Evolutionary conservation across 2,888 invertebrate species (phyloP).

Genomic region (Girardia tigrina): DNA sequence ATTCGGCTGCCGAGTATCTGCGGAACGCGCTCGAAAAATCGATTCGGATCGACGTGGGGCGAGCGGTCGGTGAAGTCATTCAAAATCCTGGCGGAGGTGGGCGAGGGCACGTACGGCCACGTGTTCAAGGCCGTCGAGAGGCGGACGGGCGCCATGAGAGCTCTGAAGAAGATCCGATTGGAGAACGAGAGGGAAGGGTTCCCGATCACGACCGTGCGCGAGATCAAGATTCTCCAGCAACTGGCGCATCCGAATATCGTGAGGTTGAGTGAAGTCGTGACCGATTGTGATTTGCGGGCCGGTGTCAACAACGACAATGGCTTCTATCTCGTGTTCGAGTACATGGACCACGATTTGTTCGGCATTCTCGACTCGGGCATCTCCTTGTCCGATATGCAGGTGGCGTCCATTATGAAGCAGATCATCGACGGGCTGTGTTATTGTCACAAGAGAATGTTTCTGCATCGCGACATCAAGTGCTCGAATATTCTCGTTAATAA

Average conservation of each 20-base stretch:
- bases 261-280: slow-evolving; percentile 86
- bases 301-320: slow-evolving; percentile 62
- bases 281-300: slow-evolving; percentile 86
- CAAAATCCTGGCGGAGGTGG: slow-evolving; percentile 85
- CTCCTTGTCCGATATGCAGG: slow-evolving; percentile 79
- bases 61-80: slow-evolving; percentile 89
- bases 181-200: slow-evolving; percentile 99
- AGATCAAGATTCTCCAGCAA: slow-evolving; percentile 91
- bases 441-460: slow-evolving; percentile 90
- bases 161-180: slow-evolving; percentile 79
- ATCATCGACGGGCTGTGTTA: slow-evolving; percentile 83
- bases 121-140: slow-evolving; percentile 82
- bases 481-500: slow-evolving; percentile 98
- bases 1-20: slow-evolving; percentile 16
- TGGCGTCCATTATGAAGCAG: slow-evolving; percentile 93
- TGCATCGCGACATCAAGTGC: slow-evolving; percentile 98
- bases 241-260: slow-evolving; percentile 93
- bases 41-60: background rate
- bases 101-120: slow-evolving; percentile 96
- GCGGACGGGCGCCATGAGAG: slow-evolving; percentile 60
- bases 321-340: slow-evolving; percentile 96
- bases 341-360: slow-evolving; percentile 99
- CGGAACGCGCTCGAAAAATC: background rate
- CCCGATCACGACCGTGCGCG: slow-evolving; percentile 67
- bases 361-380: slow-evolving; percentile 90